Conservation (phyloP, 2,797 vertebrate genomes). For the Semaprochilodus insignis region DNA sequence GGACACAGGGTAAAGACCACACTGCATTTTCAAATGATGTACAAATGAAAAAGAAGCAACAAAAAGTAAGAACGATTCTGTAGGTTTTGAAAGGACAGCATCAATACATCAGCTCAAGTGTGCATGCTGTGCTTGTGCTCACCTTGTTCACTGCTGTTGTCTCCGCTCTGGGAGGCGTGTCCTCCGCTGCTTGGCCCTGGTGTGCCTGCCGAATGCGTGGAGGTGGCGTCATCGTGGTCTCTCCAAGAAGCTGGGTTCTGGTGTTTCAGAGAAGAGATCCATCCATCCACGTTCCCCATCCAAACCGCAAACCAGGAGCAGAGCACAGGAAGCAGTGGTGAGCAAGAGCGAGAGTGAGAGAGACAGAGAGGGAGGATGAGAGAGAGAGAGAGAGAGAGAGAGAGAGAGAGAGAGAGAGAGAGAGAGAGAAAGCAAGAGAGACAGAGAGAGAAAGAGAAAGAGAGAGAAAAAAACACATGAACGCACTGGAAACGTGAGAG, state of each 20-base stretch:
- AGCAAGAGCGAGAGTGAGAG: background rate
- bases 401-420: background rate
- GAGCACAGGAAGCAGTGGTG: constrained; percentile 77
- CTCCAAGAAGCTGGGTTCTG: constrained; percentile 99
- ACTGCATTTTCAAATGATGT: no score
- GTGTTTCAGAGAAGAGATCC: constrained; percentile 75
- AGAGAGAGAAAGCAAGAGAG: no score
- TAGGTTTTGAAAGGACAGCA: background rate
- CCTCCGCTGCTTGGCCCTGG: constrained; percentile 99
- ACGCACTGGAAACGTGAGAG: constrained; percentile 74
- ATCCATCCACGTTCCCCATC: constrained; percentile 77
- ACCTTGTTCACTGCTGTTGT: constrained; percentile 99
- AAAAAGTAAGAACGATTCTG: background rate
- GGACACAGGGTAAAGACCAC: no score
- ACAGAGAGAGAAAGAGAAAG: constrained; percentile 61
- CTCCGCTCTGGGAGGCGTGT: constrained; percentile 98
- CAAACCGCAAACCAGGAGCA: constrained; percentile 82
- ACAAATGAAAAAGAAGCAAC: background rate
- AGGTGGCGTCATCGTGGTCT: constrained; percentile 99
- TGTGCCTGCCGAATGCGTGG: constrained; percentile 98
- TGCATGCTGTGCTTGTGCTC: constrained; percentile 71
- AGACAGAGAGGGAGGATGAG: constrained; percentile 14
- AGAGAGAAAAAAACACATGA: constrained; percentile 78
- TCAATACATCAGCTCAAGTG: background rate
- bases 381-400: constrained; percentile 61